These are phyloP conservation scores for Drosophila asahinai DNA, from an alignment of 1,140 invertebrate species.

Conservation along the genomic window DNA sequence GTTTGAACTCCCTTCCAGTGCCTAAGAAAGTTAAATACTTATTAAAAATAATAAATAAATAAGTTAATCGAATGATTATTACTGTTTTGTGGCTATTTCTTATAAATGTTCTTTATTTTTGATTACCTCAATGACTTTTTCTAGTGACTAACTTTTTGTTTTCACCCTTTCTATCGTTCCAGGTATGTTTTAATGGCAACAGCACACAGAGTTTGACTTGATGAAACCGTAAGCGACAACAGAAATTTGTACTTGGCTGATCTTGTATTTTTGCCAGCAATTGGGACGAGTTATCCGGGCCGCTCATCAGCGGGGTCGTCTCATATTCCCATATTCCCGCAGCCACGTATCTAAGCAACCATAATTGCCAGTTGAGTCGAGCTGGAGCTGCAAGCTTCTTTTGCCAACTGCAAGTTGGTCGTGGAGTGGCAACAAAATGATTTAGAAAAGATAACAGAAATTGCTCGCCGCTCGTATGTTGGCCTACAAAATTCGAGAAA, in stretches of 20 bases:
- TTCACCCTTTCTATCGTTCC: constrained; percentile 11
- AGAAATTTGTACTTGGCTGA: constrained; percentile 7
- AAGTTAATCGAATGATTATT: no score
- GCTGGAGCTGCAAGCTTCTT: constrained; percentile 28
- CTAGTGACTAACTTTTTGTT: not conserved
- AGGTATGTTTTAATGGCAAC: constrained; percentile 29
- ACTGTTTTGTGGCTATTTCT: not conserved
- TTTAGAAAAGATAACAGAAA: constrained; percentile 79
- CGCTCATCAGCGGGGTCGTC: constrained; percentile 32
- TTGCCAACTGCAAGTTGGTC: constrained; percentile 41
- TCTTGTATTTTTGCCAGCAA: constrained; percentile 9
- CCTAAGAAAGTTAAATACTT: no score
- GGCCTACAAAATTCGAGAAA: constrained; percentile 73
- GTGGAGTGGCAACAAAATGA: constrained; percentile 76
- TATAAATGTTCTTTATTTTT: not conserved
- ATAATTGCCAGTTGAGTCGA: constrained; percentile 69
- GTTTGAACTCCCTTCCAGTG: no score
- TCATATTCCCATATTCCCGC: constrained; percentile 37
- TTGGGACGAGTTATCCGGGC: constrained; percentile 10
- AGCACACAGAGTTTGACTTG: not conserved
- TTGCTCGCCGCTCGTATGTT: constrained; percentile 62
- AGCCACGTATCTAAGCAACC: constrained; percentile 64
- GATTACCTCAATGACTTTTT: not conserved
- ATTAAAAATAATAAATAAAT: no score
- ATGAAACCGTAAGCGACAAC: constrained; percentile 22